Base-by-base conservation (phyloP, 1,140 invertebrate species). In the Venustaconcha ellipsiformis region DNA sequence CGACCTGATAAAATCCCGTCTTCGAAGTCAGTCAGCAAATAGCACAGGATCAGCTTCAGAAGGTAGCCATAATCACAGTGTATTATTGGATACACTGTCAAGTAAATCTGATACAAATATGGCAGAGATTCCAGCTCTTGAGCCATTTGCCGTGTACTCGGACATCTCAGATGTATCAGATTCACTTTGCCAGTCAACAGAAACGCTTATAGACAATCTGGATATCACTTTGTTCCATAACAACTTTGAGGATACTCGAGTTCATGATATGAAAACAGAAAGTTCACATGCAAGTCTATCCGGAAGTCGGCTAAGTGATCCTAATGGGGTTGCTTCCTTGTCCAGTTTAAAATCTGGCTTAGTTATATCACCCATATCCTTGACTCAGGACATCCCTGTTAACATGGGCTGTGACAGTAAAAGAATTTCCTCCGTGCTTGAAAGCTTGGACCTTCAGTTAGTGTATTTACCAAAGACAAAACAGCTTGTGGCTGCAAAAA, bases 381-480 rank as follows among this genome's bases (percentile, higher is more conserved):
- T 84, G 37, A 83, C 85, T 67, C 81, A 86, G 73, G 87, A 88
- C 80, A 70, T 88, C 17, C 81, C 83, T 30, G 78, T 87, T 58
- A 78, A 79, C 30, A 77, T 87, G 56, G 80, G 78, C 55, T 70
- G 81, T 57, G 82, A 82, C 65, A 79, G 81, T 60, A 85, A 83
- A 57, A 62, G 83, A 17, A 81, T 88, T 56, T 88, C 86, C 55
- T 79, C 82, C 14, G 87, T 88, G 14, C 75, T 87, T 48, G 84
- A 88, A 74, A 88, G 85, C 74, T 84, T 88, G 20, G 82, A 85
- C 23, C 74, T 84, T 63, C 81, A 82, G 23, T 73, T 88, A 13
- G 69, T 88, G 30, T 88, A 88, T 72, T 82, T 88, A 73, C 87
- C 87, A 37, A 86, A 79, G n/a, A 88, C 87, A 55, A 82, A 80